These are phyloP conservation scores for mouse (Mus musculus) DNA, from an alignment of 2,113 vertebrate genomes.

Conservation along the genomic window DNA sequence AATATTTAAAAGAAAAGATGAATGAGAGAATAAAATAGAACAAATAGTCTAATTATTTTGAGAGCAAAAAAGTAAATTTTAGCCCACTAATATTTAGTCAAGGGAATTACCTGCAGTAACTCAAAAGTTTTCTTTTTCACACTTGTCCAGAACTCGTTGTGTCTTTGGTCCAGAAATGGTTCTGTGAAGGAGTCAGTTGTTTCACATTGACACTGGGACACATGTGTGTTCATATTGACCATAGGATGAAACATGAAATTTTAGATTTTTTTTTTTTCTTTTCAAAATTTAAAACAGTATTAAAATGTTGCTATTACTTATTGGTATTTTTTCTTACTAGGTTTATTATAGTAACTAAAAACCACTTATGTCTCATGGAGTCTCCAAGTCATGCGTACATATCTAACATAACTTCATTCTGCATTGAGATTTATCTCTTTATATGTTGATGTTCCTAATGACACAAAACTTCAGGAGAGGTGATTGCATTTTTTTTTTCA, in stretches of 20 bases:
- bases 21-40: neutral
- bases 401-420: conserved; percentile 29
- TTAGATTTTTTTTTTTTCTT: conserved; percentile 3
- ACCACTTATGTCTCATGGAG: neutral
- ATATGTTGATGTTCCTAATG: neutral
- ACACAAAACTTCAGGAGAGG: neutral
- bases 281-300: neutral
- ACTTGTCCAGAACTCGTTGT: neutral
- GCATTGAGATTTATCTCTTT: neutral
- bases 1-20: conserved; percentile 8
- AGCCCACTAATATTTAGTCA: neutral
- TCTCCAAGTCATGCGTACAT: neutral
- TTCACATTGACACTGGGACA: neutral
- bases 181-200: neutral
- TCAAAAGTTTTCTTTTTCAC: neutral
- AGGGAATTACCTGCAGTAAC: neutral
- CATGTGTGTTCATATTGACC: neutral
- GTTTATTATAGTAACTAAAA: neutral
- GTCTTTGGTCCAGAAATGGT: neutral
- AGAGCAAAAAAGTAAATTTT: conserved; percentile 1
- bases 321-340: conserved; percentile 32
- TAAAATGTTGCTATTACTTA: conserved; percentile 34
- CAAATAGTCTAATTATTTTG: conserved; percentile 40
- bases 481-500: neutral
- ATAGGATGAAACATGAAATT: neutral